Evolutionary conservation across 2,113 vertebrate species (phyloP).

Genomic region (Anolis sagrei): DNA sequence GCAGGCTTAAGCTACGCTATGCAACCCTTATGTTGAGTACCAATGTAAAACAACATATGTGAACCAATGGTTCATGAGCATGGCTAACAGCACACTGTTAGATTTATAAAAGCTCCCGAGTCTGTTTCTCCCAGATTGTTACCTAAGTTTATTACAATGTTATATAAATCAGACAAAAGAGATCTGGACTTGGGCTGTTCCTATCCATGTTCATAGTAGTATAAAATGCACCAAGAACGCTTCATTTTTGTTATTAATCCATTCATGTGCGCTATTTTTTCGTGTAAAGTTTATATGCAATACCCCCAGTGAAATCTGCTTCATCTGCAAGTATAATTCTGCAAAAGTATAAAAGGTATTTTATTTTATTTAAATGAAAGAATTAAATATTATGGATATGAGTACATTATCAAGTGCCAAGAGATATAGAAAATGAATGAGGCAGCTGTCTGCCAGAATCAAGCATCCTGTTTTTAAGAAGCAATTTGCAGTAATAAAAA

Average conservation of each 20-base stretch:
- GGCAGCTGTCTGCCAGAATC: background rate
- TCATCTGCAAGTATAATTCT: background rate
- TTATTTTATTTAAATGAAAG: background rate
- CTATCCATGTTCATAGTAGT: background rate
- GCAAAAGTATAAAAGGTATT: background rate
- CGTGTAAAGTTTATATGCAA: background rate
- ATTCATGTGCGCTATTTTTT: background rate
- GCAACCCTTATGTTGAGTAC: no score
- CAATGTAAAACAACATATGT: no score
- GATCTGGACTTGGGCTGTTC: background rate
- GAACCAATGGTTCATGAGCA: no score
- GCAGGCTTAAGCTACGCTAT: no score
- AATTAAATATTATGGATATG: background rate
- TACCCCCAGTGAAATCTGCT: background rate
- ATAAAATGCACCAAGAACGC: background rate
- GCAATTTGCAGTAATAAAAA: slow-evolving; percentile 2
- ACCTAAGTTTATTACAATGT: background rate
- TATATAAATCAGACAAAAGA: background rate
- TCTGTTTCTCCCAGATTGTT: no score
- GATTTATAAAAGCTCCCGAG: background rate
- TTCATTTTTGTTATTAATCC: background rate
- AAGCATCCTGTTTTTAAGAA: background rate
- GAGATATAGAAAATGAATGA: background rate
- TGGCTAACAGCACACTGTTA: no score
- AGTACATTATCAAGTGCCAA: background rate